A percentile compares a stretch with the other conserved stretches of the same genome.
These are phyloP conservation scores for Aselliscus stoliczkanus DNA, from an alignment of 2,797 vertebrate species.

Conservation along the genomic window DNA sequence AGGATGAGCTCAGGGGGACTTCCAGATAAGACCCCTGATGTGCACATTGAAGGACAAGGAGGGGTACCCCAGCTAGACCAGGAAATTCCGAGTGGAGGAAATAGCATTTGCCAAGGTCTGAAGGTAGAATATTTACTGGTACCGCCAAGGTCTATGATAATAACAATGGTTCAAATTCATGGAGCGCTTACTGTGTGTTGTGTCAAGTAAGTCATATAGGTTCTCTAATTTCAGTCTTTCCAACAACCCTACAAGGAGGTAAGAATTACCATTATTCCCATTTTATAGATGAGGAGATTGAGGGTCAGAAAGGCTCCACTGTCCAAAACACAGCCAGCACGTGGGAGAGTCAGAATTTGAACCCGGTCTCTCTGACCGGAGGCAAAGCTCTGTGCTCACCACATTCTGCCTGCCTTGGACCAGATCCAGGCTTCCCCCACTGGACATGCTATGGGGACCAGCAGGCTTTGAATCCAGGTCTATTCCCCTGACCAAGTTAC, in stretches of 20 bases:
- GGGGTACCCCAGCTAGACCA: background rate
- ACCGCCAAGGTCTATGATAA: background rate
- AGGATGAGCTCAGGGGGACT: background rate
- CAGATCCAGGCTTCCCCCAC: background rate
- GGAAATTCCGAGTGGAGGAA: background rate
- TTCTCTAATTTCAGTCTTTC: background rate
- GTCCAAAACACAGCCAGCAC: background rate
- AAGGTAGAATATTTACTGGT: background rate
- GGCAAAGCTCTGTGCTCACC: background rate
- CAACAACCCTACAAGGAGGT: background rate
- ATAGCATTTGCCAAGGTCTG: background rate
- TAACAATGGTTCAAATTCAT: background rate
- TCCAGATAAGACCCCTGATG: background rate
- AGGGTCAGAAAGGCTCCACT: background rate
- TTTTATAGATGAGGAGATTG: background rate
- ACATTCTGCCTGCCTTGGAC: background rate
- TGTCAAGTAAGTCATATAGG: background rate
- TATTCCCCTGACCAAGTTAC: background rate
- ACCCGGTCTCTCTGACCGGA: background rate
- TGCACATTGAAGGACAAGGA: background rate
- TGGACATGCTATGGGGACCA: background rate
- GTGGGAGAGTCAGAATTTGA: background rate
- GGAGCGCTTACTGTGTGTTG: background rate
- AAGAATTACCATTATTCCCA: background rate
- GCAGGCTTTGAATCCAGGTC: background rate